Evolutionary conservation across 1,140 invertebrate species (phyloP).

Genomic region (Cepaea nemoralis): DNA sequence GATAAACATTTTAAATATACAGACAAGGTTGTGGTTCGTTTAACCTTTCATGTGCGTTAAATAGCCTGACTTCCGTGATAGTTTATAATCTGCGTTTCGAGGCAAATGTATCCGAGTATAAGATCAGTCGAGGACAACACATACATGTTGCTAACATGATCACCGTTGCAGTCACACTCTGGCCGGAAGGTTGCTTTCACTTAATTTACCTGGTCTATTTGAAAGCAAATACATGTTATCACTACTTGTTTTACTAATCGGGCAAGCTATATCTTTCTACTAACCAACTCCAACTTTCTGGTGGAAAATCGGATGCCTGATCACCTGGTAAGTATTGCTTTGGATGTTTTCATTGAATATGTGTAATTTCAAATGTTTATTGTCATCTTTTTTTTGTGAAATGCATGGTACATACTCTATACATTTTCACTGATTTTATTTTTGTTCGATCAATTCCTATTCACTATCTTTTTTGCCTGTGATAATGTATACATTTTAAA

Average conservation of each 20-base stretch:
- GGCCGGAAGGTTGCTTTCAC: background rate
- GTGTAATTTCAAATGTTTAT: background rate
- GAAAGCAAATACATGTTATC: background rate
- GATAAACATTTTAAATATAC: too few relatives aligned
- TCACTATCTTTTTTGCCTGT: background rate
- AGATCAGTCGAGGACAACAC: background rate
- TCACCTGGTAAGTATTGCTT: background rate
- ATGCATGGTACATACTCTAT: background rate
- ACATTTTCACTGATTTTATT: background rate
- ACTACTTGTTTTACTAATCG: background rate
- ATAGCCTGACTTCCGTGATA: too few relatives aligned
- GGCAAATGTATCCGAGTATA: background rate
- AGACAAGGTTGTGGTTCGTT: background rate
- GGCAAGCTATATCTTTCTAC: constrained; percentile 10
- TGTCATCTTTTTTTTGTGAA: background rate
- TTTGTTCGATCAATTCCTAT: background rate
- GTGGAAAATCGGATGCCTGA: background rate
- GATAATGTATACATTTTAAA: background rate
- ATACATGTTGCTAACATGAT: background rate
- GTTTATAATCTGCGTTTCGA: background rate
- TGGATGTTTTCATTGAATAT: background rate
- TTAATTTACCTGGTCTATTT: background rate
- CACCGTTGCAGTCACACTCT: background rate
- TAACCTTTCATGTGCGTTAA: background rate
- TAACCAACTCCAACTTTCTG: background rate